phyloP scores from a whole-genome alignment of 2,888 invertebrate genomes.

The Sicus ferrugineus region DNA sequence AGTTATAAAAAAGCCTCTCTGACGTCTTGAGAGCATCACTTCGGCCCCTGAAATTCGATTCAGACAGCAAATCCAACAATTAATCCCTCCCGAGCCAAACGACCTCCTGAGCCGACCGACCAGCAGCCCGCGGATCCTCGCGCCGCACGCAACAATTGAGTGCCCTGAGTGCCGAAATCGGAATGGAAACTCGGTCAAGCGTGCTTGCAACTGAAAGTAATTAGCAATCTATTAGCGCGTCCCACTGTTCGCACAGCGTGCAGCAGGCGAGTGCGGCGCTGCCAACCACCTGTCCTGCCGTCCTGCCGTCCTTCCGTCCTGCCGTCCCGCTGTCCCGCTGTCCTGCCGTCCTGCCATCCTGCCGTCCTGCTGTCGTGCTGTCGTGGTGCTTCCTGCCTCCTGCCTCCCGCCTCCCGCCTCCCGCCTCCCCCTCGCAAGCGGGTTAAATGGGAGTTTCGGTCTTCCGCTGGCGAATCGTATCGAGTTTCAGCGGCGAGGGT shows the following conservation, averaged over 20 bases:
- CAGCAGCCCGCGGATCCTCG: neutral
- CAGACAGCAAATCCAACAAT: too few relatives aligned
- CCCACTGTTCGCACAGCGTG: conserved; percentile 19
- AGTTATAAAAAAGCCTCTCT: too few relatives aligned
- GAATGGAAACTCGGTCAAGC: conserved; percentile 38
- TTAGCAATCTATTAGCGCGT: conserved; percentile 44
- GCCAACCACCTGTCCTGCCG: neutral
- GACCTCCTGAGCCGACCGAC: neutral
- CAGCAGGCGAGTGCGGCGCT: neutral
- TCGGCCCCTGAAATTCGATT: too few relatives aligned
- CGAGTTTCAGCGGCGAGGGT: conserved; percentile 6
- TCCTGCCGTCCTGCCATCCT: too few relatives aligned
- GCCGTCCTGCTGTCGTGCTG: neutral
- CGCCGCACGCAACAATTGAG: neutral
- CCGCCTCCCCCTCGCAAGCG: conserved; percentile 3
- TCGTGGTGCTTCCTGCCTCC: too few relatives aligned
- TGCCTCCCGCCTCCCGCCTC: neutral
- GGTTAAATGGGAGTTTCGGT: conserved; percentile 3
- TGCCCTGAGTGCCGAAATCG: neutral
- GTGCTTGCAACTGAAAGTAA: conserved; percentile 41
- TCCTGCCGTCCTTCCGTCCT: neutral
- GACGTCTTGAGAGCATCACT: too few relatives aligned
- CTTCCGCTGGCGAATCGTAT: neutral
- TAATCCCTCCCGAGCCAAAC: neutral
- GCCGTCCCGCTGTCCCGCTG: neutral